A percentile compares a stretch with the other conserved stretches of the same genome.
phyloP scores from a whole-genome alignment of 2,888 invertebrate species.

The Teleogryllus oceanicus region DNA sequence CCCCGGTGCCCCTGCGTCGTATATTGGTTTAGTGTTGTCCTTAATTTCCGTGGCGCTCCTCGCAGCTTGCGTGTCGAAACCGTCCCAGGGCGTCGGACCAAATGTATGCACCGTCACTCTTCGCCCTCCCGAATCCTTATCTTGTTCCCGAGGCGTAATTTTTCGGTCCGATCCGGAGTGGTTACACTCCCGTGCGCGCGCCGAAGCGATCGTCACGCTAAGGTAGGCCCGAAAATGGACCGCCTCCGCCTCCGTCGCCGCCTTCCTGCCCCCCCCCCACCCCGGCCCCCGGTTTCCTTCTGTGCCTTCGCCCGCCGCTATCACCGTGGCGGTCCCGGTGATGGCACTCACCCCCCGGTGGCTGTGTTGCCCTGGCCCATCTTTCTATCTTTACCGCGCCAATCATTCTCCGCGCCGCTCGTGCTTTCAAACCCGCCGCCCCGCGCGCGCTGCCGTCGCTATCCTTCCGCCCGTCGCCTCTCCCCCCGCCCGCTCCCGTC shows the following conservation, averaged over 20 bases:
- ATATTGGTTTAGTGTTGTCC: neutral
- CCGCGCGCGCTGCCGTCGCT: too few relatives aligned
- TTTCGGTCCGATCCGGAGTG: neutral
- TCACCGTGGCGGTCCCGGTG: too few relatives aligned
- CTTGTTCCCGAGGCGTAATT: neutral
- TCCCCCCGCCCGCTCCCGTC: too few relatives aligned
- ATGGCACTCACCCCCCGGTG: too few relatives aligned
- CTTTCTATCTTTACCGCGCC: too few relatives aligned
- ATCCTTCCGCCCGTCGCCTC: too few relatives aligned
- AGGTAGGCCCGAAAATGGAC: neutral
- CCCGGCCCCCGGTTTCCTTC: neutral
- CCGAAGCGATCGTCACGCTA: slow-evolving; percentile 1
- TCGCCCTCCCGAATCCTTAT: neutral
- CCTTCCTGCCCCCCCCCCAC: neutral
- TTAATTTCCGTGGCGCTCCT: too few relatives aligned
- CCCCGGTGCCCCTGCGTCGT: neutral
- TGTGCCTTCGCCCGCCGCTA: too few relatives aligned
- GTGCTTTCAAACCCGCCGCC: too few relatives aligned
- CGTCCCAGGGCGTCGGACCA: neutral
- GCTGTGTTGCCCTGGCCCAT: too few relatives aligned
- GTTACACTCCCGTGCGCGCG: neutral
- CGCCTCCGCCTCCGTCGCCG: neutral
- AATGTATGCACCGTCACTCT: neutral
- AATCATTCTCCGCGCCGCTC: too few relatives aligned
- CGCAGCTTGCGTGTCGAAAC: neutral